Base-by-base conservation (phyloP, 2,797 vertebrate genomes). In the Enteromius radiatus region DNA sequence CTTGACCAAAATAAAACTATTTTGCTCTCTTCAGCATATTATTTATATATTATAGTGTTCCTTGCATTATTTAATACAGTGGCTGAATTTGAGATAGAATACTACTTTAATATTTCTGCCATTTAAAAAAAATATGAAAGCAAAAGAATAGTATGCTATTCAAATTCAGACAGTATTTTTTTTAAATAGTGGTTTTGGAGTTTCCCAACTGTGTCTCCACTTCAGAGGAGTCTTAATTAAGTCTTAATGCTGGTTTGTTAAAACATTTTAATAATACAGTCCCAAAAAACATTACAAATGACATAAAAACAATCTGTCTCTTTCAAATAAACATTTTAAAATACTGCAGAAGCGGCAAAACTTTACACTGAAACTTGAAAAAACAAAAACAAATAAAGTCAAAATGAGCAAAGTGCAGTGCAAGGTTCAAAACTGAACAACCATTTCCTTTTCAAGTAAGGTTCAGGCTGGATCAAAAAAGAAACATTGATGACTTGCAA, bases 1-100 rank as follows among this genome's bases (percentile, higher is more conserved):
- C 19, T 59, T 75, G 52, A 59, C 33, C 52, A 26, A 75, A 56
- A 83, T 75, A 83, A 83, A 80, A 80, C 23, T 38, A 23, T 71
- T 83, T 76, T 83, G 33, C 47, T 33, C 41, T 61, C 70, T 26
- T 63, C 12, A 26, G 28, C 21, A 63, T 71, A 36, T 61, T 11
- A 15, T 70, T 64, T 12, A 12, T 43, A 43, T 43, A 43, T 41
- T 11, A 10, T 11, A 41, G 38, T 41, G 38, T 10, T 41, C 38
- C 38, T 41, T 41, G 38, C 38, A 41, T 41, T 41, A 10, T 41
- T 41, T 41, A 41, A 41, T 11, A 41, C 38, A 41, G 38, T 11
- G 38, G 38, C 9, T 41, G 1, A 41, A 41, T 41, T 41, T 41
- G 38, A 41, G 38, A 41, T 41, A 41, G 10, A 41, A 41, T 41